These are phyloP conservation scores for Notodonta dromedarius DNA, from an alignment of 2,888 invertebrate species.

Conservation along the genomic window DNA sequence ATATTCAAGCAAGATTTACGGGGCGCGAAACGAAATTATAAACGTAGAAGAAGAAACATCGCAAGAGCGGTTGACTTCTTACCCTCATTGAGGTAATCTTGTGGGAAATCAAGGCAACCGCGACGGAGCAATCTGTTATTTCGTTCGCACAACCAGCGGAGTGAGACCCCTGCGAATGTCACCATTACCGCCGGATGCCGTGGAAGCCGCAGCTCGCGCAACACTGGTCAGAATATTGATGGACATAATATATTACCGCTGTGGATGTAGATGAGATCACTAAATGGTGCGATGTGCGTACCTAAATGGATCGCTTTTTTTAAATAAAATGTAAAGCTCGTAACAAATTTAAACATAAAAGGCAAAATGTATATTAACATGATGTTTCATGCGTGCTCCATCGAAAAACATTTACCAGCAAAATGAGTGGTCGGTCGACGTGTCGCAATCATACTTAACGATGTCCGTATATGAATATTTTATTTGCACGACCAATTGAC, in stretches of 20 bases:
- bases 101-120: slow-evolving; percentile 72
- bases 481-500: slow-evolving; percentile 71
- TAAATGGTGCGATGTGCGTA: slow-evolving; percentile 29
- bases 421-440: slow-evolving; percentile 23
- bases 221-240: slow-evolving; percentile 51
- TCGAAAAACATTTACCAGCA: slow-evolving; percentile 30
- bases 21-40: slow-evolving; percentile 56
- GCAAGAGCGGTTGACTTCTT: slow-evolving; percentile 62
- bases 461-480: slow-evolving; percentile 76
- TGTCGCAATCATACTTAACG: slow-evolving; percentile 57
- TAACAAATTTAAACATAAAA: background rate
- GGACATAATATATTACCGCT: slow-evolving; percentile 41
- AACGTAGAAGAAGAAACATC: slow-evolving; percentile 48
- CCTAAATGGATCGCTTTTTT: slow-evolving; percentile 13
- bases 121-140: slow-evolving; percentile 70
- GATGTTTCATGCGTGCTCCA: slow-evolving; percentile 3
- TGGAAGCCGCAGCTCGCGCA: slow-evolving; percentile 30
- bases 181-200: slow-evolving; percentile 29
- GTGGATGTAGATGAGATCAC: slow-evolving; percentile 36
- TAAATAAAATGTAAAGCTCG: background rate
- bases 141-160: slow-evolving; percentile 53
- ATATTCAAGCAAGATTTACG: slow-evolving; percentile 47
- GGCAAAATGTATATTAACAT: background rate
- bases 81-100: slow-evolving; percentile 72
- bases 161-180: slow-evolving; percentile 45